phyloP scores from a whole-genome alignment of 2,888 invertebrate genomes.

The Agrotis ipsilon region DNA sequence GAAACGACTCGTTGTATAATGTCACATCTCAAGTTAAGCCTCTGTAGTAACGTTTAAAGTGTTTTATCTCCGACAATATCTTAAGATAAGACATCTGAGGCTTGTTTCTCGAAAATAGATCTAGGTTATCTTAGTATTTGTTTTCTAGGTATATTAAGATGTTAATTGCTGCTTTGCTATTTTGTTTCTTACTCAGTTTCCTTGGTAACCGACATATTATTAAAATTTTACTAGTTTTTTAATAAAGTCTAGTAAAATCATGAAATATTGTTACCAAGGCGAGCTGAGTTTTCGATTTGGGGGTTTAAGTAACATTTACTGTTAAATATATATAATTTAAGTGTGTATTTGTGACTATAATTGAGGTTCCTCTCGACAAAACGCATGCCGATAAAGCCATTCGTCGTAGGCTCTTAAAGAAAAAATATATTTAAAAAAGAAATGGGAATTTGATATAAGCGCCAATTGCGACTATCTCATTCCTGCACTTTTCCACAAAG shows the following conservation, averaged over 20 bases:
- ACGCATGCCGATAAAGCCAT: no score
- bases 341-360: no score
- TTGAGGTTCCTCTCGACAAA: no score
- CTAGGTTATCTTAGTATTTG: conserved; percentile 43
- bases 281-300: no score
- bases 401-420: no score
- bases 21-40: conserved; percentile 1
- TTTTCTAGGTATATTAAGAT: conserved; percentile 6
- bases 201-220: conserved; percentile 1
- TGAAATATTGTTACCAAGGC: neutral
- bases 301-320: no score
- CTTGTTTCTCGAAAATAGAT: conserved; percentile 4
- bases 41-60: conserved; percentile 6
- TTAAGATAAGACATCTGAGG: conserved; percentile 33
- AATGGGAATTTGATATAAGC: no score
- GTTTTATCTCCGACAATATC: conserved; percentile 29
- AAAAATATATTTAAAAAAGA: no score
- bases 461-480: no score
- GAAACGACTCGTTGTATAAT: neutral
- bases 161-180: neutral
- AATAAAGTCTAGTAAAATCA: neutral
- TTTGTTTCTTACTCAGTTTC: conserved; percentile 5
- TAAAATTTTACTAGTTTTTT: neutral
- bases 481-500: no score
- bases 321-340: no score